phyloP scores from a whole-genome alignment of 1,140 invertebrate species.

The Rhyzopertha dominica region DNA sequence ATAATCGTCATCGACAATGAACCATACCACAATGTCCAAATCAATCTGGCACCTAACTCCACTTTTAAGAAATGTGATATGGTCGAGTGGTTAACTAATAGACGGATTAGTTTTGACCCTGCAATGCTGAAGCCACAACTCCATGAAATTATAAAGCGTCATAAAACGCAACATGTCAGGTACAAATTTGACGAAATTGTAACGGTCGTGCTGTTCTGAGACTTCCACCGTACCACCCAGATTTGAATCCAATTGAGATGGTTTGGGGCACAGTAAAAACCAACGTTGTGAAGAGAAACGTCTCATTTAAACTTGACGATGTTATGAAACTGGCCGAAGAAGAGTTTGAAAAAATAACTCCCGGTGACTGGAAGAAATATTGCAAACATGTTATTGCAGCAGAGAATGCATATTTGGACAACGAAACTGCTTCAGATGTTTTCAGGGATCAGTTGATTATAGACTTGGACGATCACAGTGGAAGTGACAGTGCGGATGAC shows the following conservation, averaged over 20 bases:
- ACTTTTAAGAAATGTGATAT: constrained; percentile 29
- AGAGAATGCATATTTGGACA: background rate
- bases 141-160: constrained; percentile 10
- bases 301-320: constrained; percentile 1
- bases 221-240: constrained; percentile 9
- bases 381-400: background rate
- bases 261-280: constrained; percentile 7
- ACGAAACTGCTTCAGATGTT: background rate
- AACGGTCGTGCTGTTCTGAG: constrained; percentile 10
- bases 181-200: constrained; percentile 7
- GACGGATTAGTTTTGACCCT: constrained; percentile 16
- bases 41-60: constrained; percentile 26
- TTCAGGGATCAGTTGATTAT: background rate
- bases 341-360: background rate
- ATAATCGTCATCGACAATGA: constrained; percentile 44
- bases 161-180: constrained; percentile 10
- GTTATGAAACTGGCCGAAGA: background rate
- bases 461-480: background rate
- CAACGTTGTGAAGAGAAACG: background rate
- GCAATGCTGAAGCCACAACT: constrained; percentile 12
- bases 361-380: background rate
- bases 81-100: constrained; percentile 25
- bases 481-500: too few relatives aligned
- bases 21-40: constrained; percentile 38
- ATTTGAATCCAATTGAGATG: constrained; percentile 12